Conservation (phyloP, 2,888 invertebrate species). For the Embidobia sp. region DNA sequence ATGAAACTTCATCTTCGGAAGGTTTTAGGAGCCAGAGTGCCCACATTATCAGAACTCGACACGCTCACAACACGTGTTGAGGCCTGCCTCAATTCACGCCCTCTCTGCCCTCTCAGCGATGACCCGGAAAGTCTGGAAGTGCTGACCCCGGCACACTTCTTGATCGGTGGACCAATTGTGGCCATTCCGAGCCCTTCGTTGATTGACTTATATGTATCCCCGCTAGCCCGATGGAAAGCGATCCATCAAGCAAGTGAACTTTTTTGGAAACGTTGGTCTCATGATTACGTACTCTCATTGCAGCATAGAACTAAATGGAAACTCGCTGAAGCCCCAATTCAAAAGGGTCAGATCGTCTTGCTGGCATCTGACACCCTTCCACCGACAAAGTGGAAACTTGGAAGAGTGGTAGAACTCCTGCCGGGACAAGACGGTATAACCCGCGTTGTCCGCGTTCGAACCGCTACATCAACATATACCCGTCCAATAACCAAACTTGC, state of each 20-base stretch:
- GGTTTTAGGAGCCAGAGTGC: background rate
- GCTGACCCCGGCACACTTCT: conserved; percentile 5
- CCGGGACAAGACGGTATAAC: conserved; percentile 4
- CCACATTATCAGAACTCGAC: background rate
- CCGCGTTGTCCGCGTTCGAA: background rate
- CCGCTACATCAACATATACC: background rate
- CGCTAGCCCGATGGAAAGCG: background rate
- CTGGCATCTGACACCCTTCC: conserved; percentile 1
- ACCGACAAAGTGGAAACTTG: conserved; percentile 9
- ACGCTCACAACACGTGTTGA: background rate
- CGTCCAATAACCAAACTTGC: conserved; percentile 1
- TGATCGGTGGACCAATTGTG: background rate
- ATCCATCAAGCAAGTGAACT: background rate
- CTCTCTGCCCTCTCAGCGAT: background rate
- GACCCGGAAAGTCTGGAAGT: conserved; percentile 1
- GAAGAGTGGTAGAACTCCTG: background rate
- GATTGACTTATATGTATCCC: background rate
- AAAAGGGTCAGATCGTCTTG: background rate
- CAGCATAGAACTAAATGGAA: conserved; percentile 8
- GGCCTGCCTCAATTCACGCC: conserved; percentile 10
- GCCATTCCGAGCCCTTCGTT: background rate
- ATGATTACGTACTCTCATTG: conserved; percentile 3
- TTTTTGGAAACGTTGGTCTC: conserved; percentile 4
- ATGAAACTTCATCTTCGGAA: conserved; percentile 2
- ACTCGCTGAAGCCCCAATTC: background rate